Evolutionary conservation across 2,888 invertebrate species (phyloP).

Genomic region (Scaptomyza cyrtandrae): DNA sequence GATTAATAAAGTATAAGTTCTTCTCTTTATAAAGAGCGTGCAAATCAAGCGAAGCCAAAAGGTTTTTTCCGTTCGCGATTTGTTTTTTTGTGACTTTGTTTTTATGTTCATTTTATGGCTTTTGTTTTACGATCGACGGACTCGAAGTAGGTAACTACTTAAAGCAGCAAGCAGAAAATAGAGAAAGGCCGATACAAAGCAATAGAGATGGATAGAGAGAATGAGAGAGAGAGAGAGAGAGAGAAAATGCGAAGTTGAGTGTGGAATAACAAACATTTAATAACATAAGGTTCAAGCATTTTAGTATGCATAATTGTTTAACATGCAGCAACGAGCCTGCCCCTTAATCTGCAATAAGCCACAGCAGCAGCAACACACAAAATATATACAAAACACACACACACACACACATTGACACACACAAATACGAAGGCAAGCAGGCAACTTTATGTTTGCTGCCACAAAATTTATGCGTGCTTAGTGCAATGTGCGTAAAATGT

Average conservation of each 20-base stretch:
- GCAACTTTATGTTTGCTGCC: slow-evolving; percentile 59
- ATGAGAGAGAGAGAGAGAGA: neutral
- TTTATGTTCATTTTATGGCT: slow-evolving; percentile 56
- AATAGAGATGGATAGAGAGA: neutral
- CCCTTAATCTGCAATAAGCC: slow-evolving; percentile 59
- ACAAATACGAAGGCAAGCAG: slow-evolving; percentile 27
- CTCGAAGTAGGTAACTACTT: slow-evolving; percentile 45
- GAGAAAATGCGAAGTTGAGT: neutral
- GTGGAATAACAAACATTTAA: slow-evolving; percentile 20
- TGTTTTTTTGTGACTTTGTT: slow-evolving; percentile 31
- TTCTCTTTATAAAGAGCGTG: slow-evolving; percentile 22
- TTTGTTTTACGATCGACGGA: slow-evolving; percentile 52
- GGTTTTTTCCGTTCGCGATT: slow-evolving; percentile 27
- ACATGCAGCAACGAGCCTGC: slow-evolving; percentile 30
- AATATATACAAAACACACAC: slow-evolving; percentile 12
- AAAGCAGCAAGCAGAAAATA: slow-evolving; percentile 13
- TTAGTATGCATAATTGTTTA: slow-evolving; percentile 74
- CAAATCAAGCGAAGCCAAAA: slow-evolving; percentile 37
- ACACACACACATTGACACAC: slow-evolving; percentile 4
- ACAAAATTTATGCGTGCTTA: slow-evolving; percentile 69
- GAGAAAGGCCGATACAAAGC: neutral
- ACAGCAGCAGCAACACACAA: slow-evolving; percentile 25
- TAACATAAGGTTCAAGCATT: slow-evolving; percentile 34
- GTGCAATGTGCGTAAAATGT: slow-evolving; percentile 41
- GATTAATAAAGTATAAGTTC: neutral